Percentiles rank a stretch among this genome's conserved stretches.
Evolutionary conservation across 2,113 vertebrate genomes (phyloP).

Genomic region (Hypanus sabinus): DNA sequence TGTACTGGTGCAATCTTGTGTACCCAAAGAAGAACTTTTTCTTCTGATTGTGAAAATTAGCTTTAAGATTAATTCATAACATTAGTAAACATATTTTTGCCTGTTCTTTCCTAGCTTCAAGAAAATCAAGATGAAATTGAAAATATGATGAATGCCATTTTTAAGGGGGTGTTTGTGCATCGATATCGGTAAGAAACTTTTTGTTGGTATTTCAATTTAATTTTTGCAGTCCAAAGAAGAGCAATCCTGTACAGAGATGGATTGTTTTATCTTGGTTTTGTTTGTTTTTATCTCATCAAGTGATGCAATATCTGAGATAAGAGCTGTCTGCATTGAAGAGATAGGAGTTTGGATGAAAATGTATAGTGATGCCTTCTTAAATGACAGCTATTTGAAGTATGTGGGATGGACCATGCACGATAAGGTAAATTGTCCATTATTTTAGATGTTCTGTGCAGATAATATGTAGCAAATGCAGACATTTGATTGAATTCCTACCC

Average conservation of each 20-base stretch:
- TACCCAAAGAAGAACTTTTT: not conserved
- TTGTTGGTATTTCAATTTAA: conserved; percentile 23
- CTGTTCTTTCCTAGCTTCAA: conserved; percentile 76
- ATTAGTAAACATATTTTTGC: not conserved
- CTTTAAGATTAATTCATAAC: not conserved
- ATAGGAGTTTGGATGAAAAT: conserved; percentile 99
- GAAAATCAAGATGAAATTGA: conserved; percentile 99
- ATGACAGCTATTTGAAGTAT: conserved; percentile 98
- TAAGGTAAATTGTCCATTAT: conserved; percentile 69
- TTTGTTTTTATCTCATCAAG: conserved; percentile 52
- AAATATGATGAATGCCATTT: conserved; percentile 99
- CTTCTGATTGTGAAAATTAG: not conserved
- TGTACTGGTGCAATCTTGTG: not conserved
- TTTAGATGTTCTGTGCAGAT: not conserved
- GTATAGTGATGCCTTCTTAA: conserved; percentile 97
- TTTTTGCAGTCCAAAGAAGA: not conserved
- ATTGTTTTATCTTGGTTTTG: conserved; percentile 35
- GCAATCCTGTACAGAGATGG: not conserved
- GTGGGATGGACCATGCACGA: conserved; percentile 99
- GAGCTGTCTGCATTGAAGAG: conserved; percentile 96
- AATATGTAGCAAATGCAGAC: not conserved
- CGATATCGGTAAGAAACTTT: conserved; percentile 77
- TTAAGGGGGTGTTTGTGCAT: conserved; percentile 98
- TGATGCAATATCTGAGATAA: conserved; percentile 96
- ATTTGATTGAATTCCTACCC: not conserved